A percentile compares a stretch with the other conserved stretches of the same genome.
Conservation (phyloP, 2,113 vertebrate genomes). For the Morone chrysops region DNA sequence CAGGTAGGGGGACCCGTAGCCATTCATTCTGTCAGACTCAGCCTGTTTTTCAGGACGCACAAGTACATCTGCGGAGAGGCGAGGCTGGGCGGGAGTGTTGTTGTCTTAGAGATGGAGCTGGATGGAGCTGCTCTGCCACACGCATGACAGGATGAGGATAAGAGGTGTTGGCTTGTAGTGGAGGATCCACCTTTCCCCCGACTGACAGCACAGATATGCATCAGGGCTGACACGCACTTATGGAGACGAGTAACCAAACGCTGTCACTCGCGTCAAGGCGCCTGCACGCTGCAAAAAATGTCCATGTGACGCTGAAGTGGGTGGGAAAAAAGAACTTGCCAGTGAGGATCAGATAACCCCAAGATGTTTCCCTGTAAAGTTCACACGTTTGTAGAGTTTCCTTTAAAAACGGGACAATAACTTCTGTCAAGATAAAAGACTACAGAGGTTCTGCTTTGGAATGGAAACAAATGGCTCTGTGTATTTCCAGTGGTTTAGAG, state of each 20-base stretch:
- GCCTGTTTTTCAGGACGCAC: slow-evolving; percentile 37
- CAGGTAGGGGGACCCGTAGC: slow-evolving; percentile 95
- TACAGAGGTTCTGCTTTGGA: neutral
- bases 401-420: neutral
- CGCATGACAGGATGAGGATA: slow-evolving; percentile 65
- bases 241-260: slow-evolving; percentile 77
- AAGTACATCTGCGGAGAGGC: slow-evolving; percentile 42
- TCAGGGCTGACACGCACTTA: slow-evolving; percentile 75
- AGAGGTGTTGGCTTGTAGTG: slow-evolving; percentile 69
- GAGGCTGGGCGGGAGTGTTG: slow-evolving; percentile 25
- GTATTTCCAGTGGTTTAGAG: neutral
- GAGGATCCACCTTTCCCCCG: slow-evolving; percentile 70
- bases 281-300: slow-evolving; percentile 38
- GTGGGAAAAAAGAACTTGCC: neutral
- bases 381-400: slow-evolving; percentile 28
- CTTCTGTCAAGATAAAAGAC: neutral
- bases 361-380: neutral
- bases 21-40: slow-evolving; percentile 87
- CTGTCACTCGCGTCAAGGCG: slow-evolving; percentile 66
- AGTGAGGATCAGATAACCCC: slow-evolving; percentile 9
- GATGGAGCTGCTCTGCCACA: slow-evolving; percentile 68
- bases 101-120: slow-evolving; percentile 39
- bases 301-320: slow-evolving; percentile 8
- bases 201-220: slow-evolving; percentile 76
- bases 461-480: neutral